phyloP scores from a whole-genome alignment of 2,888 invertebrate species.

The Drosophila monieri region DNA sequence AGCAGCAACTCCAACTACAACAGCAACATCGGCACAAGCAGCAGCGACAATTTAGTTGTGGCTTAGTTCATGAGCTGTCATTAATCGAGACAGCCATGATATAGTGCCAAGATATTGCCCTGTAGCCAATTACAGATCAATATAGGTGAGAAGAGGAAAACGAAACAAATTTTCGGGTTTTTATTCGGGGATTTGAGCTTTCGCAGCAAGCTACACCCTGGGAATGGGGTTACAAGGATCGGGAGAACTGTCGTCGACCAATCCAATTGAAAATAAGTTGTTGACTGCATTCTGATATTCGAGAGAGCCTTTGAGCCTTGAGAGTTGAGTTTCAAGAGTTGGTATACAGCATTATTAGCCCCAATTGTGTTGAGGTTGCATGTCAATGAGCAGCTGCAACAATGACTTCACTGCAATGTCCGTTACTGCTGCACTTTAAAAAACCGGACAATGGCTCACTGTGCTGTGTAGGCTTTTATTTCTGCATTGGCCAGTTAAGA shows the following conservation, averaged over 20 bases:
- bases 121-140: conserved; percentile 75
- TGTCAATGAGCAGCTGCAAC: conserved; percentile 28
- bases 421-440: conserved; percentile 7
- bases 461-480: conserved; percentile 56
- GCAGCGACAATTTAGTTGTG: conserved; percentile 73
- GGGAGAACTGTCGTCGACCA: conserved; percentile 19
- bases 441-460: conserved; percentile 33
- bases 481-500: conserved; percentile 73
- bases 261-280: conserved; percentile 4
- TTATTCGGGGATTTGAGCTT: conserved; percentile 20
- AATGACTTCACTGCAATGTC: conserved; percentile 1
- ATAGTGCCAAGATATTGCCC: conserved; percentile 72
- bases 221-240: conserved; percentile 61
- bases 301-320: background rate
- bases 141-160: conserved; percentile 35
- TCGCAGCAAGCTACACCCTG: conserved; percentile 51
- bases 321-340: background rate
- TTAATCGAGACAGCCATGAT: conserved; percentile 74
- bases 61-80: conserved; percentile 77
- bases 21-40: conserved; percentile 7
- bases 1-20: conserved; percentile 17
- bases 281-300: background rate
- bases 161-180: conserved; percentile 29
- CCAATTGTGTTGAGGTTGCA: conserved; percentile 10
- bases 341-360: background rate